phyloP scores from a whole-genome alignment of 2,888 invertebrate species.

The Eudasyphora cyanicolor region DNA sequence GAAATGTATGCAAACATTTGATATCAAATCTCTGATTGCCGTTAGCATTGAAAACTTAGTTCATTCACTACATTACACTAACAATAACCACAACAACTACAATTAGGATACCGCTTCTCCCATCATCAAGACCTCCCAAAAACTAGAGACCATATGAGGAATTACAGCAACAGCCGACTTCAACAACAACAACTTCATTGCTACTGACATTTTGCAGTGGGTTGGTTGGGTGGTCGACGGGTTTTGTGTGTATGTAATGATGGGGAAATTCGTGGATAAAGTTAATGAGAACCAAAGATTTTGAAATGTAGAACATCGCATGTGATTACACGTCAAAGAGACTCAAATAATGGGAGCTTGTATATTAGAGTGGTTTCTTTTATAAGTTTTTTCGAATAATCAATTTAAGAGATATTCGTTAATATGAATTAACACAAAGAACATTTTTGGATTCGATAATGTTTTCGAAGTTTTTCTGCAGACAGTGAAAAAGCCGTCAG shows the following conservation, averaged over 20 bases:
- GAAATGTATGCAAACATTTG: conserved; percentile 25
- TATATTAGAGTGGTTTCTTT: too few species aligned
- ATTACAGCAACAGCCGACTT: too few species aligned
- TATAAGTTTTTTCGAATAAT: too few species aligned
- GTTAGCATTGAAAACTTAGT: conserved; percentile 10
- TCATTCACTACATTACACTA: conserved; percentile 16
- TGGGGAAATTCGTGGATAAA: conserved; percentile 8
- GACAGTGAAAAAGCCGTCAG: too few species aligned
- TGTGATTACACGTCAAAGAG: background rate
- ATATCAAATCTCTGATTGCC: conserved; percentile 37
- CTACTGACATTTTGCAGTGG: background rate
- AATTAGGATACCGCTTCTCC: too few species aligned
- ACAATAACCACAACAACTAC: background rate
- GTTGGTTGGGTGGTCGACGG: background rate
- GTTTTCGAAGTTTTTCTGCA: too few species aligned
- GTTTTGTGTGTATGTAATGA: background rate
- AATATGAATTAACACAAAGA: too few species aligned
- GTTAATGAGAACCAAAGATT: conserved; percentile 20
- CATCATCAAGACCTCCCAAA: too few species aligned
- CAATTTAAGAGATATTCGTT: too few species aligned
- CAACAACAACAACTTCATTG: background rate
- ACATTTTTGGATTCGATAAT: too few species aligned
- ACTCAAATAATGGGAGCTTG: too few species aligned
- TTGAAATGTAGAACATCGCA: background rate
- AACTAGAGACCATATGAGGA: background rate